Evolutionary conservation across 2,888 invertebrate genomes (phyloP).

Genomic region (Morpho helenor): DNA sequence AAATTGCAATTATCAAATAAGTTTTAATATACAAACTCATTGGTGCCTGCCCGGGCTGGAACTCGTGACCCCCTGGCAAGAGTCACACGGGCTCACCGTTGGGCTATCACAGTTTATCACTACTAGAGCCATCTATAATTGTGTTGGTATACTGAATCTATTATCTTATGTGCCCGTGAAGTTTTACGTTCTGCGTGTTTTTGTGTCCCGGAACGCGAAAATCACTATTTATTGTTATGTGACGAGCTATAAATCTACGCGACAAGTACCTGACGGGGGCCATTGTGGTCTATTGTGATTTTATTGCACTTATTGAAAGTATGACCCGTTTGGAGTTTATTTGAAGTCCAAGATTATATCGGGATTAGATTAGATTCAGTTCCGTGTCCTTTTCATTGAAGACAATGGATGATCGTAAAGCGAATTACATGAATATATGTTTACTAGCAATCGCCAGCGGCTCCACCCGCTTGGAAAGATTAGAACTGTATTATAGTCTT

Average conservation of each 20-base stretch:
- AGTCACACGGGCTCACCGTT: no score
- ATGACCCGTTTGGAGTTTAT: conserved; percentile 13
- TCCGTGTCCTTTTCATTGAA: conserved; percentile 9
- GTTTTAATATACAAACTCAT: no score
- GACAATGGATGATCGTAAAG: conserved; percentile 5
- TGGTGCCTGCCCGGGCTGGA: no score
- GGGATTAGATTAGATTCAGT: background rate
- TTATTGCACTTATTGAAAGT: conserved; percentile 40
- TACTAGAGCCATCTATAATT: no score
- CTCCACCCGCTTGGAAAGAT: no score
- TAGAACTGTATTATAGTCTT: no score
- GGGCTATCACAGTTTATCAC: no score
- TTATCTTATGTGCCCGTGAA: background rate
- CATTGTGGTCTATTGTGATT: conserved; percentile 56
- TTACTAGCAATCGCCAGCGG: background rate
- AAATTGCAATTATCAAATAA: no score
- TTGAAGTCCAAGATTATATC: conserved; percentile 4
- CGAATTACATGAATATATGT: background rate
- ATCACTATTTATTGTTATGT: conserved; percentile 75
- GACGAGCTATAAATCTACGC: conserved; percentile 70
- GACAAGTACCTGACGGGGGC: conserved; percentile 47
- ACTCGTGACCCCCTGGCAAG: no score
- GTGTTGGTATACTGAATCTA: no score
- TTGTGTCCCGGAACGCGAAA: conserved; percentile 63
- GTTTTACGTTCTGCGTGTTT: conserved; percentile 16